Base-by-base conservation (phyloP, 1,140 invertebrate species). In the Pygmarrhopalites habei region DNA sequence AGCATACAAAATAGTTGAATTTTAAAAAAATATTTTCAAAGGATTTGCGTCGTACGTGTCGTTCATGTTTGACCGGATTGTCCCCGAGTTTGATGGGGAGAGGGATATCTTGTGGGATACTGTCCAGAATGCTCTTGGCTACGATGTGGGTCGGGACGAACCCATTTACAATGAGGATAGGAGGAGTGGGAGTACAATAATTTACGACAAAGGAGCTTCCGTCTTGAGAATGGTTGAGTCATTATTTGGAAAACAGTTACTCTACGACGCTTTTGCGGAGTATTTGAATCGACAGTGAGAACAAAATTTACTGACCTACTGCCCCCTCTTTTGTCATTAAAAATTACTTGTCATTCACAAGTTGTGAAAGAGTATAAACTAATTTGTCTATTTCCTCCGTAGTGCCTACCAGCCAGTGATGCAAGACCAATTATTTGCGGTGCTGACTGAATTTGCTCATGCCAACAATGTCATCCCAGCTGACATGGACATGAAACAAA, bases 341-440 rank as follows among this genome's bases (percentile, higher is more conserved):
- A 12, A 49, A 15, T 49, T 7, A 15, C 19, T 23, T 15, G 23
- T 12, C n/a, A n/a, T n/a, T n/a, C n/a, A n/a, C n/a, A n/a, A n/a
- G n/a, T n/a, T n/a, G n/a, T n/a, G n/a, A n/a, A n/a, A n/a, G n/a
- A n/a, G n/a, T n/a, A n/a, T n/a, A n/a, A n/a, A n/a, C n/a, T n/a
- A n/a, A n/a, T n/a, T n/a, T n/a, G n/a, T n/a, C 12, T 49, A 7
- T 49, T 14, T 25, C 43, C 19, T 3, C n/a, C n/a, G n/a, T 30
- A 84, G 85, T 74, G 79, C 85, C 43, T 94, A 86, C 68, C 78
- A 82, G 28, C 88, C 84, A 55, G 89, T 92, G 0, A 83, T 85
- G 44, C 91, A 93, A 74, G 82, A 90, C 70, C 89, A 95, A 77
- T 75, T 95, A 0, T 95, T 90, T 89, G 74, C 81, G 32, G 83